Base-by-base conservation (phyloP, 2,113 vertebrate species). In the Phoxinus phoxinus region DNA sequence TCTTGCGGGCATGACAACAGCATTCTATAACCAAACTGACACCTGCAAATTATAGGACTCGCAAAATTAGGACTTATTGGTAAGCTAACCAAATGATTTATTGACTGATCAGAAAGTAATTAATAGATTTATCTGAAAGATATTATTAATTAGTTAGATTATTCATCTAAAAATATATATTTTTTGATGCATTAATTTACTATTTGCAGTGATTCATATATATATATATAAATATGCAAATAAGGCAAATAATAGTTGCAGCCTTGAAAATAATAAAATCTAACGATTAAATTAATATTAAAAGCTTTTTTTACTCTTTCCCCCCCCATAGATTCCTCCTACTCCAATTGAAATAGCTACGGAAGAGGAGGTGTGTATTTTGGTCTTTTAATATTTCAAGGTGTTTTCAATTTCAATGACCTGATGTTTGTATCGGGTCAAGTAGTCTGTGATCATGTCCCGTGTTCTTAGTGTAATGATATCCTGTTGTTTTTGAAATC, bases 261-360 rank as follows among this genome's bases (percentile, higher is more conserved):
- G 0, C 11, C 10, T 44, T 13, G 37, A n/a, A 72, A 72, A 41
- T 72, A 72, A 13, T 44, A 13, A 7, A 44, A 27, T 30, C 6
- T 30, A 15, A 46, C 3, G 15, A 30, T 65, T 19, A 32, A 32
- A 15, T 67, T 1, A 35, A 7, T 32, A 67, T 9, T 35, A 35
- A 67, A 67, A 67, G 17, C 19, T 35, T 35, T 0, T 75, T 44
- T 48, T 19, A 6, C n/a, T 25, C 10, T 11, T 35, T 21, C 2
- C 75, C 7, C 13, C 13, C 13, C 37, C 67, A 46, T 87, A 99
- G 98, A 95, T 97, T 81, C 93, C 97, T 56, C 94, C 98, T 51
- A 96, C 96, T 90, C 95, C 97, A 2, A 95, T 99, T 89, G 97
- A 96, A 93, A 95, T 94, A 80, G 95, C 97, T 37, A 95, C 96